Evolutionary conservation across 2,113 vertebrate species (phyloP), one percentile per base, ranked within the genome.

Genomic region (Carassius gibelio): DNA sequence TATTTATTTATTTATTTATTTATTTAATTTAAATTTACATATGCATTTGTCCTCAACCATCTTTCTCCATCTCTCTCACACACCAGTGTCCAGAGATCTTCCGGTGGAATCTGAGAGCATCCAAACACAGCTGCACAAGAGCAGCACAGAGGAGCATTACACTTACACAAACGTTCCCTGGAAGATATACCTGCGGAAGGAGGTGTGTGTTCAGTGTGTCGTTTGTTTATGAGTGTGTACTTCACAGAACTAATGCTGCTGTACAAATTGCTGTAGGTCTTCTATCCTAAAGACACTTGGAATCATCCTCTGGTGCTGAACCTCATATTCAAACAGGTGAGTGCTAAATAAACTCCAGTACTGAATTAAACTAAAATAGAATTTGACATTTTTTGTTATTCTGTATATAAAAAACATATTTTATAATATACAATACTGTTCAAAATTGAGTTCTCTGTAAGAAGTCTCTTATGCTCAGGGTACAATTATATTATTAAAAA

Each of bases 321-420:
- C 88, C 96, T 99, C 86, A 94, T 99, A 89, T 99, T 99, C 92
- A 96, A 96, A 89, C 98, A 99, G 96, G 98, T 99, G 88, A 92
- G 74, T 1, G n/a, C 17, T 57, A 57, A 57, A 21, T 57, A 21
- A 57, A 57, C 52, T 6, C 17, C 17, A 57, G 52, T 7, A 57
- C 15, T 57, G 14, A 55, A 6, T 55, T 8, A n/a, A 59, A 59
- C 57, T 57, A 61, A n/a, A 61, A 61, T 9, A n/a, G 21, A 59
- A 59, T 59, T 59, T 59, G 2, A 59, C 21, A 59, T 59, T 15
- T 57, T 59, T 21, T n/a, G 3, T 61, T n/a, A 61, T 9, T 0
- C 19, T 61, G 19, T 61, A 61, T 1, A n/a, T n/a, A 61, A 61
- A 61, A 61, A 9, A n/a, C 3, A 3, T 45, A n/a, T n/a, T 61